Conservation (phyloP, 2,113 vertebrate species). For the Plectropomus leopardus region DNA sequence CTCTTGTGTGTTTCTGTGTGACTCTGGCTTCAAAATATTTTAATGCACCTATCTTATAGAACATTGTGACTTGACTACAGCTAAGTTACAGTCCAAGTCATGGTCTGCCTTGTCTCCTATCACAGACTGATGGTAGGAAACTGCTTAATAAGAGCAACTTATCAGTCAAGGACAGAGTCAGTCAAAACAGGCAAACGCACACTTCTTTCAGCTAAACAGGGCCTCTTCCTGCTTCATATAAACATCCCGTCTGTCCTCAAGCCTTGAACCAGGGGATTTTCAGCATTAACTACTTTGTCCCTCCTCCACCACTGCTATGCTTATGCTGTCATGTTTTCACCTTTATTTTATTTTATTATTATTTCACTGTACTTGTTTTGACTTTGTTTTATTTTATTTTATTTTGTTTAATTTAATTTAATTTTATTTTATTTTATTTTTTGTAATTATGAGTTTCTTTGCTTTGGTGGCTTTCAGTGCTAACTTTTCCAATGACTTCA, state of each 20-base stretch:
- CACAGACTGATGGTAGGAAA: background rate
- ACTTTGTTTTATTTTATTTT: too few relatives aligned
- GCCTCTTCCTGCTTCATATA: slow-evolving; percentile 25
- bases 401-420: too few relatives aligned
- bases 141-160: background rate
- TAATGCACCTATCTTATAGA: background rate
- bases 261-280: background rate
- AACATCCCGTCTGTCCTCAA: slow-evolving; percentile 24
- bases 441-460: background rate
- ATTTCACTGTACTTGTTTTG: too few relatives aligned
- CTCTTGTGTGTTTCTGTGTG: background rate
- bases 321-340: background rate
- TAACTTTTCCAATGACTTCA: background rate
- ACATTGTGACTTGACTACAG: background rate
- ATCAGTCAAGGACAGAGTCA: slow-evolving; percentile 42
- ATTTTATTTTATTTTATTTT: too few relatives aligned
- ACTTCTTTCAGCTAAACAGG: background rate
- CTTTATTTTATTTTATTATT: too few relatives aligned
- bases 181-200: background rate
- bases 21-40: slow-evolving; percentile 2
- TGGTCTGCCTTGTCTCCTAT: background rate
- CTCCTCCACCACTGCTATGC: too few relatives aligned
- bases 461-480: background rate
- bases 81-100: background rate
- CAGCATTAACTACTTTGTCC: too few relatives aligned